Base-by-base conservation (phyloP, 2,888 invertebrate species). In the Rhagonycha fulva region DNA sequence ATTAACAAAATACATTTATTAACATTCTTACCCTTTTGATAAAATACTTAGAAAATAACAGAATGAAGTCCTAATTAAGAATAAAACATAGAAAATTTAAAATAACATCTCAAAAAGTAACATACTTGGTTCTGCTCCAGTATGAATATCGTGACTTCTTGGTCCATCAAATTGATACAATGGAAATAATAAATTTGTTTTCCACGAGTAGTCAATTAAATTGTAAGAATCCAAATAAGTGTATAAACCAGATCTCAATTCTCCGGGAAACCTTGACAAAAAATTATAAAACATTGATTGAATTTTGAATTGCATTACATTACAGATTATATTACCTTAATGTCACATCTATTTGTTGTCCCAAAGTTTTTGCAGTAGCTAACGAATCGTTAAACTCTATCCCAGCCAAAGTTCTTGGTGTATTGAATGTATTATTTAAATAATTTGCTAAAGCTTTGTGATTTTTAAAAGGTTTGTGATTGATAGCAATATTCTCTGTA, bases 151-250 rank as follows among this genome's bases (percentile, higher is more conserved):
- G 9, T 28, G 30, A 66, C 23, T 28, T 72, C 83, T 79, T 1
- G 84, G 83, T 5, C 83, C 83, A 4, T 81, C 75, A n/a, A 72
- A 71, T 72, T 81, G 80, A 71, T 81, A 81, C 7, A 76, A 9
- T 12, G 83, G 81, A 77, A 79, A 96, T 66, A 93, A 86, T 4
- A 90, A 84, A 83, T 92, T 91, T 0, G 96, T 95, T 14, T 90
- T 88, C 96, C 96, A 96, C 72, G 87, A 88, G n/a, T 14, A 67
- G 60, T 47, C 82, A 7, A 70, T 23, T 66, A 66, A 66, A 24
- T n/a, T 66, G 24, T n/a, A 66, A 12, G 63, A 66, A 12, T 66
- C 4, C n/a, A 66, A n/a, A 24, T 4, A n/a, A 24, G 63, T 9
- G 11, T n/a, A 14, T n/a, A 24, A 24, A n/a, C 24, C 63, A n/a